Base-by-base conservation (phyloP, 1,140 invertebrate species). In the Dufourea novaeangliae region DNA sequence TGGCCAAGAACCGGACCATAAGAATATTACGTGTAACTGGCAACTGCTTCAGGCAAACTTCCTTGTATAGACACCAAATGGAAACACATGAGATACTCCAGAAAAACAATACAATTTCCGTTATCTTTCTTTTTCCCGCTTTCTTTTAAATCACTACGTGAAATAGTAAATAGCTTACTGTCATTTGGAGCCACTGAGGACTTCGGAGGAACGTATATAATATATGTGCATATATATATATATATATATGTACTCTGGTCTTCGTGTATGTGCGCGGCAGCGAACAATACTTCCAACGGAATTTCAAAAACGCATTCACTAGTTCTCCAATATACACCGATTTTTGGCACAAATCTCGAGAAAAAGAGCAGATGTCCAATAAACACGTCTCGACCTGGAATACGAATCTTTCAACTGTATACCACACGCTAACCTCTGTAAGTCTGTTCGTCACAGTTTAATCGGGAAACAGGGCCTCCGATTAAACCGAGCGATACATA, bases 111-210 rank as follows among this genome's bases (percentile, higher is more conserved):
- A 34, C 5, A 34, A 4, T 3, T 59, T n/a, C 11, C 32, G 17
- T 20, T 59, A 59, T 14, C 17, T 34, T 34, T 3, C n/a, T 39
- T 32, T 44, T 25, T 27, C 39, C 6, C n/a, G n/a, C n/a, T n/a
- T n/a, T n/a, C n/a, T n/a, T 5, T 56, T 29, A 63, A 76, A 76
- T 69, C 14, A n/a, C 10, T 27, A 29, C 2, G 6, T 7, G 37
- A 57, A 67, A 61, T 17, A 44, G 6, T 44, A 71, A 61, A 69
- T 41, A 46, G 6, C 81, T 59, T 80, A 84, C 82, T 72, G 82
- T 84, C 82, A 84, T 84, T 77, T 84, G 57, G 34, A 56, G 12
- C 41, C 22, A 50, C 37, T 0, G 11, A 52, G 59, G n/a, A 71
- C 7, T 20, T 66, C 11, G 2, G 69, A 1, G n/a, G 3, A 20